A percentile compares a stretch with the other conserved stretches of the same genome.
These are phyloP conservation scores for Phrynocephalus forsythii DNA, from an alignment of 2,797 vertebrate species.

Conservation along the genomic window DNA sequence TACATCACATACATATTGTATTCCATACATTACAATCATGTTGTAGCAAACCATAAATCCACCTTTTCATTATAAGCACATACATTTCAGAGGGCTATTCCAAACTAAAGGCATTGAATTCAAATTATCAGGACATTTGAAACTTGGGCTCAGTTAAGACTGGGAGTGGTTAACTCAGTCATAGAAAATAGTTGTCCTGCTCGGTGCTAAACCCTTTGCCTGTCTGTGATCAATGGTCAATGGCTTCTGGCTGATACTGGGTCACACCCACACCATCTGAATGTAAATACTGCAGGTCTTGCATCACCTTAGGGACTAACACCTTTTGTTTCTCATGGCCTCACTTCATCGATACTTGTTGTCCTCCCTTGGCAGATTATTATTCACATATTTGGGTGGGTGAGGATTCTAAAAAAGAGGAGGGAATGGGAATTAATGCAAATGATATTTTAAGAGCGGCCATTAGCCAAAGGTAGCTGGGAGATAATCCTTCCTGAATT, in stretches of 20 bases:
- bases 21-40: too few species aligned
- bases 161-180: background rate
- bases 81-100: background rate
- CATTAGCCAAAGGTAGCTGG: background rate
- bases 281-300: background rate
- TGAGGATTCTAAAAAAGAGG: background rate
- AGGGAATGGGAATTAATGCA: background rate
- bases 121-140: background rate
- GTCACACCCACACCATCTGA: background rate
- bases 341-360: background rate
- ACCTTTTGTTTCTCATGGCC: background rate
- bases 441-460: background rate
- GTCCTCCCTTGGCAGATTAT: background rate
- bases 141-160: background rate
- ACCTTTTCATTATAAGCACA: background rate
- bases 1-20: too few species aligned
- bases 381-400: background rate
- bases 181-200: slow-evolving; percentile 15
- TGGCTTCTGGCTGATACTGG: background rate
- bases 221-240: background rate
- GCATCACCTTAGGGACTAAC: background rate
- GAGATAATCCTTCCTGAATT: background rate
- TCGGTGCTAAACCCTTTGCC: background rate
- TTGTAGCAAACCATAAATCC: too few species aligned
- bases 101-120: background rate